Conservation (phyloP, 2,113 vertebrate species). For the Glareola pratincola region DNA sequence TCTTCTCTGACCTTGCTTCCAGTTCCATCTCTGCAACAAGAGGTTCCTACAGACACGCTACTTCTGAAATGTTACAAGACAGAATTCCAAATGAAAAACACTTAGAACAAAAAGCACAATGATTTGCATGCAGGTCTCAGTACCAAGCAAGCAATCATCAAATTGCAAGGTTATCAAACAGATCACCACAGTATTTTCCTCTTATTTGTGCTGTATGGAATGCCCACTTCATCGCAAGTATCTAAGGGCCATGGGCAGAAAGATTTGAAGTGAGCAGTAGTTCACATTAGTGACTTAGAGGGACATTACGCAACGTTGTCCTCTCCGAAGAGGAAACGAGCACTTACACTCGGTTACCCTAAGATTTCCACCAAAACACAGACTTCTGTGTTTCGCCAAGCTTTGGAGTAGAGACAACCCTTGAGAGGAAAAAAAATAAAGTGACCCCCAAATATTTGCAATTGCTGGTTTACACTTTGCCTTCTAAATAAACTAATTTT, state of each 20-base stretch:
- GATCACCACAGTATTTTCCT: not conserved
- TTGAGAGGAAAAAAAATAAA: not conserved
- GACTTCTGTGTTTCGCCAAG: not conserved
- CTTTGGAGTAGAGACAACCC: not conserved
- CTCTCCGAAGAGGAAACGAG: not conserved
- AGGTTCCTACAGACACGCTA: not conserved
- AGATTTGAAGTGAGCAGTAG: not conserved
- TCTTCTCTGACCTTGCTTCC: constrained; percentile 7
- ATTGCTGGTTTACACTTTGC: not conserved
- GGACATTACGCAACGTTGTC: not conserved
- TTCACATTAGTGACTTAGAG: not conserved
- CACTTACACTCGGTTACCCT: not conserved
- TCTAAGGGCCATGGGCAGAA: not conserved
- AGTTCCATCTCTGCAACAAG: not conserved
- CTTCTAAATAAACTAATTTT: constrained; percentile 26
- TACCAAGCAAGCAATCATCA: not conserved
- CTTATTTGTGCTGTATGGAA: not conserved
- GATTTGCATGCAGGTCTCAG: not conserved
- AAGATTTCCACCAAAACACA: not conserved
- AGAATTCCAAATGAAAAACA: not conserved
- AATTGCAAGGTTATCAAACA: not conserved
- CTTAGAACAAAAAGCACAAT: not conserved
- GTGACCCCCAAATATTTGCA: not conserved
- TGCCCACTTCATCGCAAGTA: not conserved
- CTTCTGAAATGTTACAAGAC: not conserved